Conservation (phyloP, 2,888 invertebrate species). For the Eremobia ochroleuca region DNA sequence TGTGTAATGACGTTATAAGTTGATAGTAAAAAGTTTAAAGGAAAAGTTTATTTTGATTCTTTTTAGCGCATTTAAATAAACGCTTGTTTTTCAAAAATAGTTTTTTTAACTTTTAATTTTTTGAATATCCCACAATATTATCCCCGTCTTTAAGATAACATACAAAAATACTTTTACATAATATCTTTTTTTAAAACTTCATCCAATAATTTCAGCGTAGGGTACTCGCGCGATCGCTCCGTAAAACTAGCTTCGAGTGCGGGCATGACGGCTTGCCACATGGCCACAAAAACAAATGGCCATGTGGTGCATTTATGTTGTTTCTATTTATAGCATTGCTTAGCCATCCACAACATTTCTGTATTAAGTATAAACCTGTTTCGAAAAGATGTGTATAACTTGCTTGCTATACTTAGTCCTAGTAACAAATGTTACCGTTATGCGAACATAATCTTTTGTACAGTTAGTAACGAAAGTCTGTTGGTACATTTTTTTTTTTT, state of each 20-base stretch:
- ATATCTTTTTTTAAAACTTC: neutral
- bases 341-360: neutral
- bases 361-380: too few relatives aligned
- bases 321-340: slow-evolving; percentile 4
- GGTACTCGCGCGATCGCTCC: neutral
- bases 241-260: neutral
- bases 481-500: neutral
- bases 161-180: neutral
- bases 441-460: neutral
- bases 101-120: too few relatives aligned
- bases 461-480: neutral
- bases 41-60: too few relatives aligned
- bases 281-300: slow-evolving; percentile 10
- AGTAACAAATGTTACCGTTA: neutral
- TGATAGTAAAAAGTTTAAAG: too few relatives aligned
- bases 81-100: too few relatives aligned
- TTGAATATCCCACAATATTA: neutral
- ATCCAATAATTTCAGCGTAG: neutral
- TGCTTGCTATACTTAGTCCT: neutral
- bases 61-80: too few relatives aligned
- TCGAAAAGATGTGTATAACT: neutral
- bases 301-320: slow-evolving; percentile 12
- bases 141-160: neutral
- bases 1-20: too few relatives aligned
- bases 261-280: neutral